These are phyloP conservation scores for Scalopus aquaticus DNA, from an alignment of 2,113 vertebrate genomes.

Conservation along the genomic window DNA sequence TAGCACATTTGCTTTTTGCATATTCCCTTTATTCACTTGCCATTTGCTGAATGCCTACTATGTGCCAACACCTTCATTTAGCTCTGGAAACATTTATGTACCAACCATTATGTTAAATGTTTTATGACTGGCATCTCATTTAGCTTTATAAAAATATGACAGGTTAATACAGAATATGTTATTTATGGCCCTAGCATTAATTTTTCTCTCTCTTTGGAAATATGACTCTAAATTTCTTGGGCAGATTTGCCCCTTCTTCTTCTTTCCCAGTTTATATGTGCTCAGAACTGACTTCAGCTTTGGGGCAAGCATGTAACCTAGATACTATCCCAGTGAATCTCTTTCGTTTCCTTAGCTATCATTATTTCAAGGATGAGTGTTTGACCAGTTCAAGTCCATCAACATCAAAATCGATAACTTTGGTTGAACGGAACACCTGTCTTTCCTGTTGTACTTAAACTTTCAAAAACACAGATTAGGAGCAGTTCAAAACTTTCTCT, in stretches of 20 bases:
- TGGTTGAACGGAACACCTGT: not conserved
- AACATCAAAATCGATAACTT: not conserved
- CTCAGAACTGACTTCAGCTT: not conserved
- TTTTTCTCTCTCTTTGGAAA: constrained; percentile 7
- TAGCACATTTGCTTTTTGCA: not conserved
- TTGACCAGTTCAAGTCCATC: not conserved
- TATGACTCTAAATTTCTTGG: not conserved
- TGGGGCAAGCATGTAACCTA: not conserved
- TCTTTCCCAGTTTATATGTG: not conserved
- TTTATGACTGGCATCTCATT: not conserved
- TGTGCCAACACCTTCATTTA: not conserved
- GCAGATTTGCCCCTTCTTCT: not conserved
- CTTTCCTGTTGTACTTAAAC: not conserved
- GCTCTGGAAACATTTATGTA: not conserved
- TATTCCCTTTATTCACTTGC: not conserved
- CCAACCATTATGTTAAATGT: not conserved
- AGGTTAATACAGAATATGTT: not conserved
- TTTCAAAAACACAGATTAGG: not conserved
- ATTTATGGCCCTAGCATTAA: not conserved
- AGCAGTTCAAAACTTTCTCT: not conserved
- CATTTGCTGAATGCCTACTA: not conserved
- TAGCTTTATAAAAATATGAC: not conserved
- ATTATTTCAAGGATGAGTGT: not conserved
- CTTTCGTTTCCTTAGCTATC: not conserved
- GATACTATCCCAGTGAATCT: not conserved